Evolutionary conservation across 1,140 invertebrate genomes (phyloP).

Genomic region (Brachionus manjavacas): DNA sequence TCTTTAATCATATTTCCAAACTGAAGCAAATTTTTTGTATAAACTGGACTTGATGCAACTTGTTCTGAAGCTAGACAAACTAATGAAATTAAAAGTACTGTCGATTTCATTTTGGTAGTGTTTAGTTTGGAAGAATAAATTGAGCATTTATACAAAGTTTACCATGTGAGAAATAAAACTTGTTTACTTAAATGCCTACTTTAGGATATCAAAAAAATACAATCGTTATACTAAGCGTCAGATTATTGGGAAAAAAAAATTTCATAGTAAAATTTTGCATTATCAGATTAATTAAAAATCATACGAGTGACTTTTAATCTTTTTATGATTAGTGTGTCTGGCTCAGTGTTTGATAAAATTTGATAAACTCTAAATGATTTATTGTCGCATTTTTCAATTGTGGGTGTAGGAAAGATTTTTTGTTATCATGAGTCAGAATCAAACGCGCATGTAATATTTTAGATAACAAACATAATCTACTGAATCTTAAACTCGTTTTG

Average conservation of each 20-base stretch:
- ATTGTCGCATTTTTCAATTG: background rate
- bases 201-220: background rate
- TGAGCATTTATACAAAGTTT: background rate
- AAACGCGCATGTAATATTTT: background rate
- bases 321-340: background rate
- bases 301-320: background rate
- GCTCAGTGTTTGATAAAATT: background rate
- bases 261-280: background rate
- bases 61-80: background rate
- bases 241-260: background rate
- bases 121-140: background rate
- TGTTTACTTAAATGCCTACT: background rate
- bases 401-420: background rate
- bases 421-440: background rate
- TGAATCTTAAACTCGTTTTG: no score
- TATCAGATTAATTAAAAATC: background rate
- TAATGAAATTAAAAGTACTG: background rate
- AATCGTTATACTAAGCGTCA: background rate
- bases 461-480: no score
- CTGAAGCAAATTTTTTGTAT: constrained; percentile 34
- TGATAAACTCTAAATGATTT: no score
- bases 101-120: background rate
- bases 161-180: background rate
- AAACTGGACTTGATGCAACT: background rate
- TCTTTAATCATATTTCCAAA: constrained; percentile 44